Evolutionary conservation across 2,888 invertebrate species (phyloP).

Genomic region (Dryomyza anilis): DNA sequence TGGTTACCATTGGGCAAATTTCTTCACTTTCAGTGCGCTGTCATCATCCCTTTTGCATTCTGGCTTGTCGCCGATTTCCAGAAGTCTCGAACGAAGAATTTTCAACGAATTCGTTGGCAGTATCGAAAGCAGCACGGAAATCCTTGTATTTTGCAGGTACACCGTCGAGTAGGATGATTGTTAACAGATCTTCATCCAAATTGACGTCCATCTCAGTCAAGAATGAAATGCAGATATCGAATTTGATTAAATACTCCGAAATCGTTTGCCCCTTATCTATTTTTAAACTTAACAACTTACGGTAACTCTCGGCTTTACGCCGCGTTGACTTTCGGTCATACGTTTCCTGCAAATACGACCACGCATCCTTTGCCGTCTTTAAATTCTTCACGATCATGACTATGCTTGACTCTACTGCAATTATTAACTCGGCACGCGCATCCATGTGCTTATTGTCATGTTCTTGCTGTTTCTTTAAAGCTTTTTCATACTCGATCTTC

Average conservation of each 20-base stretch:
- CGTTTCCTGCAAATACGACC: no score
- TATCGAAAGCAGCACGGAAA: constrained; percentile 28
- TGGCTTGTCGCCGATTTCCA: neutral
- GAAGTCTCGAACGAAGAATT: neutral
- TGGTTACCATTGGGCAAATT: neutral
- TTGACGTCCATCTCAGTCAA: constrained; percentile 26
- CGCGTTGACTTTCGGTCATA: constrained; percentile 25
- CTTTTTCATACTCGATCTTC: constrained; percentile 26
- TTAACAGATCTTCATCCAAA: constrained; percentile 26
- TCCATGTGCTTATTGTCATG: no score
- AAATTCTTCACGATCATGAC: constrained; percentile 23
- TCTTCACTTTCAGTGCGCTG: neutral
- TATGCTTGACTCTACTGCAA: constrained; percentile 19
- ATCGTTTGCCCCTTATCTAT: constrained; percentile 18
- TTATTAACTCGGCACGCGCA: constrained; percentile 14
- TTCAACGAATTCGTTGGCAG: constrained; percentile 22
- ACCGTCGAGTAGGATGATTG: constrained; percentile 23
- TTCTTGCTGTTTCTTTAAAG: no score
- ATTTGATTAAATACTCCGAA: constrained; percentile 22
- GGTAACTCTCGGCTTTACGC: constrained; percentile 27
- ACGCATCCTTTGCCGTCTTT: constrained; percentile 28
- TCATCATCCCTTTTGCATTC: neutral
- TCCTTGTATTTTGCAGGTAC: constrained; percentile 3
- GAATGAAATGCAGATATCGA: constrained; percentile 17
- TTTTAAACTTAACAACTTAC: constrained; percentile 29